These are phyloP conservation scores for Actinia tenebrosa DNA, from an alignment of 64 coral and sea anemone species.

Conservation along the genomic window DNA sequence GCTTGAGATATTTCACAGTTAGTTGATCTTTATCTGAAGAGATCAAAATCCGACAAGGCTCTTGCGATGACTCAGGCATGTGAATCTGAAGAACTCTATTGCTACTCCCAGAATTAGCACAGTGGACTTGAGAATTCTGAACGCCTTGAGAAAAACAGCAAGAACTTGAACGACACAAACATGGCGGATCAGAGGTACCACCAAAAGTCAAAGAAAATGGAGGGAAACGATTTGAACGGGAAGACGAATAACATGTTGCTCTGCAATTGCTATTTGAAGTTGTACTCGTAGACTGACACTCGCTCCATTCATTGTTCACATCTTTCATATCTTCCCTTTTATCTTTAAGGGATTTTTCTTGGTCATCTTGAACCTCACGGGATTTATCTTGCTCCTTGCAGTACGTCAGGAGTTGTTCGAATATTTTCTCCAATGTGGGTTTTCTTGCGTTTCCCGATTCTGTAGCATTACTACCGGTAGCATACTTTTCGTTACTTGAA, in stretches of 20 bases:
- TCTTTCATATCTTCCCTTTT: background rate
- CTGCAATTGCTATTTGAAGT: background rate
- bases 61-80: background rate
- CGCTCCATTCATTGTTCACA: background rate
- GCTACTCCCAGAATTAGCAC: background rate
- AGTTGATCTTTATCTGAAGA: background rate
- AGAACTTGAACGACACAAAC: background rate
- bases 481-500: background rate
- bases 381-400: background rate
- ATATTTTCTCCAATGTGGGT: background rate
- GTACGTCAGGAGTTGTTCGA: background rate
- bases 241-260: background rate
- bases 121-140: background rate
- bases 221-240: background rate
- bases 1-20: conserved; percentile 5
- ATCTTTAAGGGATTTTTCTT: background rate
- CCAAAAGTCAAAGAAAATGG: background rate
- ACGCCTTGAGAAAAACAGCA: background rate
- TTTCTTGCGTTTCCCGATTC: background rate
- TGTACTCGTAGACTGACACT: background rate
- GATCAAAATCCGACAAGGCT: conserved; percentile 5
- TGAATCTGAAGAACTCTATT: conserved; percentile 10
- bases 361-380: background rate
- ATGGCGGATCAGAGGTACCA: background rate
- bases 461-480: background rate